phyloP scores from a whole-genome alignment of 2,113 vertebrate genomes.

The Rhombomys opimus region DNA sequence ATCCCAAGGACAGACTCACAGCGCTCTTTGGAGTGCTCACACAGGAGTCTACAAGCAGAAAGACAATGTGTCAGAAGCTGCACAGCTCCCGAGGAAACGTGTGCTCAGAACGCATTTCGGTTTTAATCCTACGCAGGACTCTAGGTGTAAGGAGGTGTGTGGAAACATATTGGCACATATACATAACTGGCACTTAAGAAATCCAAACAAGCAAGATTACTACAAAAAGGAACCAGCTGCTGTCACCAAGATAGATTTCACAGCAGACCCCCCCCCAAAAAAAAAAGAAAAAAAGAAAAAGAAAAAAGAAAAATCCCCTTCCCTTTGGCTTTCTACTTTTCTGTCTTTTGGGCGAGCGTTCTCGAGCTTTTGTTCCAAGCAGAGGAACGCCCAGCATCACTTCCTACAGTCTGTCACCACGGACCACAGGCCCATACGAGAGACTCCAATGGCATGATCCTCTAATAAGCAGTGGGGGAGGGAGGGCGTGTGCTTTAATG shows the following conservation, averaged over 20 bases:
- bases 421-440: fast-evolving
- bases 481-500: background rate
- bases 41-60: conserved; percentile 89
- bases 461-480: background rate
- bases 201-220: background rate
- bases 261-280: background rate
- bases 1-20: conserved; percentile 96
- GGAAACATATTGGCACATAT: background rate
- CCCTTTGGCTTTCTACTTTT: background rate
- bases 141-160: background rate
- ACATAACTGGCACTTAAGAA: background rate
- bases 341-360: background rate
- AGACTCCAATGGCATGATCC: background rate
- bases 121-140: background rate
- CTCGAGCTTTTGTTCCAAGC: background rate
- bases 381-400: background rate
- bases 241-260: background rate
- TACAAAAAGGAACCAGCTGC: background rate
- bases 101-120: background rate
- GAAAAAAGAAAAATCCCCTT: background rate
- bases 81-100: background rate
- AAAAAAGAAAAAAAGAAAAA: background rate
- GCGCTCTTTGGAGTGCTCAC: conserved; percentile 92
- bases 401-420: background rate
- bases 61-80: conserved; percentile 4